Evolutionary conservation across 2,113 vertebrate genomes (phyloP), one percentile per base, ranked within the genome.

Genomic region (Ellobius talpinus): DNA sequence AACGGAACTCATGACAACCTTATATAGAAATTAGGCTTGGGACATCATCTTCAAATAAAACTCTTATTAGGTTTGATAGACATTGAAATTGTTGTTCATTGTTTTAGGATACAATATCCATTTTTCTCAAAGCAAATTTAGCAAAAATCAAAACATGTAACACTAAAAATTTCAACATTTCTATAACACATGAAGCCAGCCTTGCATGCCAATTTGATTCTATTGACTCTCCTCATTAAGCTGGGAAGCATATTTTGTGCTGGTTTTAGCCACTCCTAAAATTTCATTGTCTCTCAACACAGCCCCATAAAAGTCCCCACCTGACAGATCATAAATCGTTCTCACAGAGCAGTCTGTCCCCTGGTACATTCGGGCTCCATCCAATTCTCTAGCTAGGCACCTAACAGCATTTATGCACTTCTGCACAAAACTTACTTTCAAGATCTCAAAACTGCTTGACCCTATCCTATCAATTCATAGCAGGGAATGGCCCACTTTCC

Each of bases 211-310:
- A 97, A 65, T 86, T 89, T 1, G 1, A 81, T 97, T 95, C 93
- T 97, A 79, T 95, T 55, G 7, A 96, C 87, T 97, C 88, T 97
- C 86, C 95, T 97, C 97, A 97, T 98, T 98, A 97, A 95, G 97
- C 89, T 91, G 78, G 90, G 97, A 97, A 97, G 94, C 96, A 97
- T 98, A 97, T 97, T 97, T 97, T 97, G 95, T 96, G 91, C 97
- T 97, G 96, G 88, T 97, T 96, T 97, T 97, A 97, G 95, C 92
- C 95, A 90, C 89, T 96, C 94, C 86, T 91, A 97, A 97, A 95
- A 96, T 96, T 87, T 92, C 97, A 97, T 97, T 97, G 96, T 98
- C 96, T 98, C 73, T 95, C 96, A 95, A 42, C 86, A 94, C 66
- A 85, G 89, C 73, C 93, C 73, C 94, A 96, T 95, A 95, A 96